Conservation (phyloP, 2,888 invertebrate species). For the Xylota segnis region DNA sequence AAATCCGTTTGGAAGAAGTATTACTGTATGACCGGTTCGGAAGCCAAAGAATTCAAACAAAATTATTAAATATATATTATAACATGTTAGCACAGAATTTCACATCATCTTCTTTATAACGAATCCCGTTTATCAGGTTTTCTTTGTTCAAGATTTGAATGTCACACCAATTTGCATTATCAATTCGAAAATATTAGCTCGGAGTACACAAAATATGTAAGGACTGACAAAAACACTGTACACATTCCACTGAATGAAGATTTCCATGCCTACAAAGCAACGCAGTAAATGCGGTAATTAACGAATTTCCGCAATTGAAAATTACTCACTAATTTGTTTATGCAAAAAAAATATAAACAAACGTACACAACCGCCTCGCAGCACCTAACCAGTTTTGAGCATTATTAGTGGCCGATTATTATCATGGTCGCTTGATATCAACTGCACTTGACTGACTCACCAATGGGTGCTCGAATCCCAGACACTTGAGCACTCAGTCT, state of each 20-base stretch:
- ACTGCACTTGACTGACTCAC: constrained; percentile 78
- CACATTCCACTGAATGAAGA: too few relatives aligned
- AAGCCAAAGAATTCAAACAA: background rate
- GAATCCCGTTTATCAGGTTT: constrained; percentile 17
- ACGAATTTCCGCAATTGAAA: background rate
- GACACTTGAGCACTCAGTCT: constrained; percentile 82
- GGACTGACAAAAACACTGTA: too few relatives aligned
- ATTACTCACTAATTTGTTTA: constrained; percentile 7
- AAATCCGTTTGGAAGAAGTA: too few relatives aligned
- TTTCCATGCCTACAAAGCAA: background rate
- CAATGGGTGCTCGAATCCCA: constrained; percentile 83
- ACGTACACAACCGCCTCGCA: constrained; percentile 4
- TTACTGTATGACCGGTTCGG: too few relatives aligned
- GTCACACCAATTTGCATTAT: constrained; percentile 8
- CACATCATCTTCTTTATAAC: background rate
- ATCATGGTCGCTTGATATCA: constrained; percentile 7
- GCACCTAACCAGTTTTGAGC: constrained; percentile 41
- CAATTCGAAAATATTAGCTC: background rate
- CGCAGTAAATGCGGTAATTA: background rate
- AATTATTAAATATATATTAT: background rate
- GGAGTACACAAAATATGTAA: background rate
- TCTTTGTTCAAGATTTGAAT: background rate
- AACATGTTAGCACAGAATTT: background rate
- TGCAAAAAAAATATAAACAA: constrained; percentile 28
- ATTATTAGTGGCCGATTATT: background rate